These are phyloP conservation scores for Athalia circularis DNA, from an alignment of 2,888 invertebrate genomes.

Conservation along the genomic window DNA sequence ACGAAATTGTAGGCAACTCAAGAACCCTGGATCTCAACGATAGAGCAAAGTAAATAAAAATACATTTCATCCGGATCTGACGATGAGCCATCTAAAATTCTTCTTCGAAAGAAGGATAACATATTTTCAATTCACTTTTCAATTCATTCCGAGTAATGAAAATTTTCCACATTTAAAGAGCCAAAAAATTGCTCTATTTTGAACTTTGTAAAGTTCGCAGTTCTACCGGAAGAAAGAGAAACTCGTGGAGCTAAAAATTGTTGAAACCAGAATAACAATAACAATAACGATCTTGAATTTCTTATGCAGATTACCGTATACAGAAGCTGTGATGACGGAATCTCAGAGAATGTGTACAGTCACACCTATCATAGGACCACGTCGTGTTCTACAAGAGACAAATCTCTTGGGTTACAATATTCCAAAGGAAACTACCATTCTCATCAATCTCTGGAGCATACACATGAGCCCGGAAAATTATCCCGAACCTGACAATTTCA, in stretches of 20 bases:
- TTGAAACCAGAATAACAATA: too few species aligned
- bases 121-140: too few species aligned
- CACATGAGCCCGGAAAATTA: conserved; percentile 78
- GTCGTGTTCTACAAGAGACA: conserved; percentile 76
- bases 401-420: conserved; percentile 76
- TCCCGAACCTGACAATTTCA: conserved; percentile 79
- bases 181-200: background rate
- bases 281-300: background rate
- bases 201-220: too few species aligned
- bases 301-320: conserved; percentile 72
- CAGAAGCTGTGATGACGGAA: conserved; percentile 75
- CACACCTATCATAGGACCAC: conserved; percentile 74
- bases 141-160: too few species aligned
- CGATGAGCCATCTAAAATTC: too few species aligned
- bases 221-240: too few species aligned
- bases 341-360: conserved; percentile 72
- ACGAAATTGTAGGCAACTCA: conserved; percentile 71
- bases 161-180: background rate
- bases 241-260: conserved; percentile 31
- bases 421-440: conserved; percentile 76
- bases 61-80: too few species aligned
- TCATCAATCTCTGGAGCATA: conserved; percentile 77
- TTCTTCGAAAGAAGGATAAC: too few species aligned
- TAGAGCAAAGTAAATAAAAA: conserved; percentile 71
- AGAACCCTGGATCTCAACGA: conserved; percentile 74